Base-by-base conservation (phyloP, 2,888 invertebrate species). In the Sycophila texana region DNA sequence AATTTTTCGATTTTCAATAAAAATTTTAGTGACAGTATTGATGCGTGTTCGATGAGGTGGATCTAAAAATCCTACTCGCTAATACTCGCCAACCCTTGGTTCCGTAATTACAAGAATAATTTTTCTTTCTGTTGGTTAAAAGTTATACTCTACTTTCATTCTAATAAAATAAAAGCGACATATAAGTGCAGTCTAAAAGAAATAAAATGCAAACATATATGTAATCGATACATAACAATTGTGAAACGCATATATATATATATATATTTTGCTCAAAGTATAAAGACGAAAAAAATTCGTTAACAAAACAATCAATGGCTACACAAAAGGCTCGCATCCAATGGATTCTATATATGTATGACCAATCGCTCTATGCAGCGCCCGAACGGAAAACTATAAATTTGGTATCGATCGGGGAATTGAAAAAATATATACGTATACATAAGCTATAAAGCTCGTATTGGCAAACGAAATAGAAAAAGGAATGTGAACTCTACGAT, bases 61-160 rank as follows among this genome's bases (percentile, higher is more conserved):
- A 65, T 80, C 77, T 79, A 81, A 81, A 79, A 74, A 81, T 81
- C 77, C 80, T 82, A 83, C 80, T 71, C 60, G 58, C 79, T 83
- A 83, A 82, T 83, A 80, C 75, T 81, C 39, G 39, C 75, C 80
- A 81, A 82, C 82, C 74, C 79, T 84, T 83, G 83, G 83, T 84
- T 81, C 84, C 81, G 30, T 84, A 83, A 83, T 84, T 87, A 86
- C 84, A 87, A 87, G 87, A 87, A 87, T 87, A 87, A 83, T 85
- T 86, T 85, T 80, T 73, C 39, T 76, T 71, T 70, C 73, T 57
- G 75, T 81, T 57, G 18, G 68, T 80, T 77, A 74, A 78, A 74
- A 78, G 74, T 74, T 77, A 81, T 65, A 60, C 53, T 65, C 74
- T 71, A 70, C 55, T 76, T 70, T 66, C 22, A 74, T 55, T 39